Conservation (phyloP, 2,888 invertebrate genomes). For the Thymelicus sylvestris region DNA sequence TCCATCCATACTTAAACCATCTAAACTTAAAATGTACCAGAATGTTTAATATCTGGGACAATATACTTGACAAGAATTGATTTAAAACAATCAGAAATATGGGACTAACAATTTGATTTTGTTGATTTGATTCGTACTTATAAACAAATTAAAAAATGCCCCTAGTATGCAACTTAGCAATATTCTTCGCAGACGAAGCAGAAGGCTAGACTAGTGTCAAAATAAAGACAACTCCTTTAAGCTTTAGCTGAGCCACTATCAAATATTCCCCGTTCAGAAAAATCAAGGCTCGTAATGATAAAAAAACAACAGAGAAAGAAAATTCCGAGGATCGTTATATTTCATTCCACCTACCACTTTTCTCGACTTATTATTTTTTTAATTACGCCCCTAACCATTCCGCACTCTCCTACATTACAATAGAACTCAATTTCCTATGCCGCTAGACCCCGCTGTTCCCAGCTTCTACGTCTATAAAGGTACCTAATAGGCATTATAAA, state of each 20-base stretch:
- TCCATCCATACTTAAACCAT: no score
- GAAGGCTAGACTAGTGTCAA: no score
- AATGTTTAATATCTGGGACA: no score
- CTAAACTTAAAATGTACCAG: no score
- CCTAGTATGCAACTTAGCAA: no score
- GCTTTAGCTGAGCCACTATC: background rate
- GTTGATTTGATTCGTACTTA: no score
- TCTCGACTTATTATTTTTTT: slow-evolving; percentile 34
- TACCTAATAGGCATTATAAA: slow-evolving; percentile 35
- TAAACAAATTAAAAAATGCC: no score
- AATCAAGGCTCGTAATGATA: slow-evolving; percentile 22
- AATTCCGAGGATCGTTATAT: slow-evolving; percentile 29
- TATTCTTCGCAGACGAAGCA: no score
- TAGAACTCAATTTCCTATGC: slow-evolving; percentile 35
- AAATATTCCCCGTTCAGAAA: background rate
- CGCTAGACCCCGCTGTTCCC: background rate
- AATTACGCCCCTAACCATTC: slow-evolving; percentile 33
- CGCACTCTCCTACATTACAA: background rate
- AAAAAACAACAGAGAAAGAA: slow-evolving; percentile 25
- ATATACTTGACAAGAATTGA: no score
- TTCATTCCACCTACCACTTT: slow-evolving; percentile 23
- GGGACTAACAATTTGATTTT: no score
- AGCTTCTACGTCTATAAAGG: slow-evolving; percentile 38
- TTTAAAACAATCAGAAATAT: no score
- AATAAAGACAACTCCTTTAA: slow-evolving; percentile 10